Conservation (phyloP, 2,888 invertebrate genomes). For the Saturnia pavonia region DNA sequence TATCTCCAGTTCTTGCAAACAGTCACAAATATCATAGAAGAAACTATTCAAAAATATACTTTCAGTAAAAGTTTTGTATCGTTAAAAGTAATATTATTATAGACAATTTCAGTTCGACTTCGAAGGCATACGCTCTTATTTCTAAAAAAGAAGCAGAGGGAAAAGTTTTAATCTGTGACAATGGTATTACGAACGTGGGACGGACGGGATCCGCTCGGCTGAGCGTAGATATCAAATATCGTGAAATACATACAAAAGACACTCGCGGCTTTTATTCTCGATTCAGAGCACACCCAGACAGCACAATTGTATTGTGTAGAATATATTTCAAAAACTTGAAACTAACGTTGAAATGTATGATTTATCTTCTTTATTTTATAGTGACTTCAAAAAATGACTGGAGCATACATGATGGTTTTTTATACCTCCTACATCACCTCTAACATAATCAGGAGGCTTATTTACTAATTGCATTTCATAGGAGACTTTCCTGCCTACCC, state of each 20-base stretch:
- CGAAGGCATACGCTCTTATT: constrained; percentile 7
- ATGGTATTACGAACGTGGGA: constrained; percentile 34
- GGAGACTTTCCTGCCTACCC: too few relatives aligned
- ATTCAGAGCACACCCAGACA: constrained; percentile 3
- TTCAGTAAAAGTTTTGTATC: not conserved
- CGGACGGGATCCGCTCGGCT: constrained; percentile 35
- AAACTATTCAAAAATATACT: not conserved
- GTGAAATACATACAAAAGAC: constrained; percentile 34
- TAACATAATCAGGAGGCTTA: too few relatives aligned
- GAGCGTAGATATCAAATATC: constrained; percentile 42
- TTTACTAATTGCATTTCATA: too few relatives aligned
- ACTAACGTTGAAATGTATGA: not conserved
- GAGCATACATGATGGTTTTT: not conserved
- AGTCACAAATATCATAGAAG: not conserved
- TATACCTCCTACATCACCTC: too few relatives aligned
- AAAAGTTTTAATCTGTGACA: constrained; percentile 42
- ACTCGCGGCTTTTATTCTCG: constrained; percentile 8
- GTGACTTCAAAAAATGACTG: not conserved
- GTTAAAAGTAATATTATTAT: constrained; percentile 17
- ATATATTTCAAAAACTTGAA: not conserved
- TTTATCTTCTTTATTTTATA: not conserved
- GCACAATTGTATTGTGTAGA: constrained; percentile 12
- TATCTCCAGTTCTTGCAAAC: constrained; percentile 6
- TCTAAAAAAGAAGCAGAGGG: constrained; percentile 34
- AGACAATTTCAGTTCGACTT: constrained; percentile 12